phyloP scores from a whole-genome alignment of 2,888 invertebrate genomes.

The Drosophila anomalata region DNA sequence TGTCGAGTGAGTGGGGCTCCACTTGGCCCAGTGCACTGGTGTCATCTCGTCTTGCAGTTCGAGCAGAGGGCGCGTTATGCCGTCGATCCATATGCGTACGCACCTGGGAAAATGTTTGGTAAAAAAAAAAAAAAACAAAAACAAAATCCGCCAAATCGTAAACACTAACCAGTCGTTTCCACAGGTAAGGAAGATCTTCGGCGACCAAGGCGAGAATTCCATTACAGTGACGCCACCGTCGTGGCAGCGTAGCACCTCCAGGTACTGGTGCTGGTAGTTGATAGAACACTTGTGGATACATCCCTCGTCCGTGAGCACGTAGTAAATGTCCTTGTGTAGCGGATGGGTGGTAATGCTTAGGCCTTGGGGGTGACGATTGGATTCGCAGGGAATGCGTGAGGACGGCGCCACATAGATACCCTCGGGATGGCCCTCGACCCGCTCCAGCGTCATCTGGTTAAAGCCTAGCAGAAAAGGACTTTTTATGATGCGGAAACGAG shows the following conservation, averaged over 20 bases:
- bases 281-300: conserved; percentile 92
- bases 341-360: conserved; percentile 88
- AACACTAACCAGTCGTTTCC: conserved; percentile 89
- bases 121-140: not conserved
- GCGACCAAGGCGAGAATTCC: conserved; percentile 89
- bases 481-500: conserved; percentile 85
- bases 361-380: conserved; percentile 87
- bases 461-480: conserved; percentile 86
- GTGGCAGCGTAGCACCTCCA: conserved; percentile 90
- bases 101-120: conserved; percentile 79
- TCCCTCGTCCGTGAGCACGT: conserved; percentile 94
- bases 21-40: conserved; percentile 87
- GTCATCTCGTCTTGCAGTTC: conserved; percentile 84
- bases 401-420: conserved; percentile 83
- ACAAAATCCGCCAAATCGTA: not conserved
- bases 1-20: conserved; percentile 91
- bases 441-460: conserved; percentile 88
- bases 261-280: conserved; percentile 91
- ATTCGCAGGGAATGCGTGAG: conserved; percentile 75
- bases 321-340: conserved; percentile 87
- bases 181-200: conserved; percentile 88
- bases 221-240: conserved; percentile 90
- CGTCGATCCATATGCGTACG: conserved; percentile 90
- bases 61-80: conserved; percentile 87
- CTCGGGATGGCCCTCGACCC: conserved; percentile 88